Conservation (phyloP, 2,113 vertebrate genomes). For the Hydropotes inermis region DNA sequence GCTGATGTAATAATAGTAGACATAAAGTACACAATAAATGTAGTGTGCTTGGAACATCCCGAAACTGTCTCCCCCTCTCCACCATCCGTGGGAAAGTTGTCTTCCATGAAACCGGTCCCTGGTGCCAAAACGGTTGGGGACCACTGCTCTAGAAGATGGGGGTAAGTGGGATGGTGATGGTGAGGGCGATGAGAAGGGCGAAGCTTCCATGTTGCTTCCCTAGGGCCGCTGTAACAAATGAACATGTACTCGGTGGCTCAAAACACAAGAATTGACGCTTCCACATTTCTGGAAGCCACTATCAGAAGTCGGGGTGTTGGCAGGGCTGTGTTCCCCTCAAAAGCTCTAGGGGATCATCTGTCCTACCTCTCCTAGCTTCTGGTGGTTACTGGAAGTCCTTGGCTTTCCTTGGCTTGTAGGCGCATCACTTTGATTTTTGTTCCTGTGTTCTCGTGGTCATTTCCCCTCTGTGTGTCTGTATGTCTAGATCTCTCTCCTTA, state of each 20-base stretch:
- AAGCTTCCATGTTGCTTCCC: neutral
- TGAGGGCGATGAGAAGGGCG: neutral
- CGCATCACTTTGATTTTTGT: neutral
- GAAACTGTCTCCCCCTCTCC: neutral
- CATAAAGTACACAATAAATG: neutral
- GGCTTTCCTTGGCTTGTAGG: neutral
- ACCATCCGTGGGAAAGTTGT: rapidly evolving
- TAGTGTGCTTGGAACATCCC: neutral
- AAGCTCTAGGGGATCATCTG: neutral
- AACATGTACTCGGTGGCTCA: neutral
- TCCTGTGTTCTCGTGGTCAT: neutral
- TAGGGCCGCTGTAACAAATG: neutral
- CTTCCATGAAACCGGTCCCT: neutral
- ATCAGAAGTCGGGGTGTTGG: neutral
- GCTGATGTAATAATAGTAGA: neutral
- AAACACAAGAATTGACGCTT: neutral
- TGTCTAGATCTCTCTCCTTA: neutral
- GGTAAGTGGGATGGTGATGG: neutral
- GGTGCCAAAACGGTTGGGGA: neutral
- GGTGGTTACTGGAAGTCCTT: too few species aligned
- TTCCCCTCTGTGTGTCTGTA: too few species aligned
- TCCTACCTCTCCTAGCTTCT: neutral
- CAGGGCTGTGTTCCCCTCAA: too few species aligned
- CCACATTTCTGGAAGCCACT: neutral
- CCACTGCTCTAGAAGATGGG: neutral